phyloP scores from a whole-genome alignment of 2,888 invertebrate genomes.

The Drosophila kokeensis region DNA sequence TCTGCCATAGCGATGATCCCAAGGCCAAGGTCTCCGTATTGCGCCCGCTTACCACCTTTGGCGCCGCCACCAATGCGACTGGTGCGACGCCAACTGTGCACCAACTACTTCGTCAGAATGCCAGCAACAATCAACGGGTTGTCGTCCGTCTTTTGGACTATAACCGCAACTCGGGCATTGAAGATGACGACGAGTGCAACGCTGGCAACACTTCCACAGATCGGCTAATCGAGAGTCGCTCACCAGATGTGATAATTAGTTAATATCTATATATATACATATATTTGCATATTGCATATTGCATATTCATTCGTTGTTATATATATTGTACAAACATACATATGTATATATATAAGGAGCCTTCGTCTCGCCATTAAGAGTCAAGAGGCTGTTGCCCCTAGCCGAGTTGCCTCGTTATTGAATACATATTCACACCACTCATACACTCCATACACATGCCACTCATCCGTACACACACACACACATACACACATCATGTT shows the following conservation, averaged over 20 bases:
- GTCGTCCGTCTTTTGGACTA: slow-evolving; percentile 70
- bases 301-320: slow-evolving; percentile 34
- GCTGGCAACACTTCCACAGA: slow-evolving; percentile 52
- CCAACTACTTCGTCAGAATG: slow-evolving; percentile 32
- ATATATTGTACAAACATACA: slow-evolving; percentile 6
- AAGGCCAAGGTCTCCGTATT: slow-evolving; percentile 72
- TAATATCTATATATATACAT: slow-evolving; percentile 45
- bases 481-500: slow-evolving; percentile 24
- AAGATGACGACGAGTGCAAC: slow-evolving; percentile 13
- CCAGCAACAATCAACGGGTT: slow-evolving; percentile 60
- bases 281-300: slow-evolving; percentile 26
- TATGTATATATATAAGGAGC: slow-evolving; percentile 26
- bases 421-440: neutral
- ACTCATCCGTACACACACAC: neutral
- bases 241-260: slow-evolving; percentile 74
- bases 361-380: slow-evolving; percentile 36
- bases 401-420: slow-evolving; percentile 31
- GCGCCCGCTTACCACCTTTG: slow-evolving; percentile 63
- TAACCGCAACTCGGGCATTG: slow-evolving; percentile 59
- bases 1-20: slow-evolving; percentile 74
- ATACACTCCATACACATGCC: neutral
- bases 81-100: slow-evolving; percentile 17
- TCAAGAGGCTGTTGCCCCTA: slow-evolving; percentile 25
- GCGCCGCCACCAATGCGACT: slow-evolving; percentile 13
- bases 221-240: slow-evolving; percentile 53